Percentiles rank a stretch among this genome's conserved stretches.
Evolutionary conservation across 2,113 vertebrate species (phyloP).

Genomic region (Pithys albifrons): DNA sequence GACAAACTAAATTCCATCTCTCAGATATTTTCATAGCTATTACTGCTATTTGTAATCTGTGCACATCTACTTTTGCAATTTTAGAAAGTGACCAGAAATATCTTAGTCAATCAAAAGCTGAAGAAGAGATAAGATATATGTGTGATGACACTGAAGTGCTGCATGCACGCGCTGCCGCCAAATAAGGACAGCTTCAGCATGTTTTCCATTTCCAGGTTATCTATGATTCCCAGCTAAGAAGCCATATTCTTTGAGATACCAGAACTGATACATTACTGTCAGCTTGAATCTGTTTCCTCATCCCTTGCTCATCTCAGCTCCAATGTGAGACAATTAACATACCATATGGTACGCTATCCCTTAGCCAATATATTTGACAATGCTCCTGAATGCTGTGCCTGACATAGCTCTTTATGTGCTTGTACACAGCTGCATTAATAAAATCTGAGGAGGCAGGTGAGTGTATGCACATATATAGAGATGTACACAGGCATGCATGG

Average conservation of each 20-base stretch:
- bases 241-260: background rate
- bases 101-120: background rate
- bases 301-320: background rate
- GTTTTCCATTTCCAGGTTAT: background rate
- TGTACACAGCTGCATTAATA: background rate
- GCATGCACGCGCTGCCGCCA: accelerated
- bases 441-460: background rate
- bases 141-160: background rate
- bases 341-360: background rate
- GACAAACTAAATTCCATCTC: background rate
- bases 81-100: background rate
- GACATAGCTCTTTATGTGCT: background rate
- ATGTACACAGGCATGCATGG: background rate
- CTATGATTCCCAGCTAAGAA: background rate
- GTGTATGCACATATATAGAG: background rate
- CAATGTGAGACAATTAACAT: background rate
- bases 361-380: background rate
- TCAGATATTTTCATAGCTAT: background rate
- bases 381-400: background rate
- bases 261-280: background rate
- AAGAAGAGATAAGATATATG: background rate
- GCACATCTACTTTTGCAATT: background rate
- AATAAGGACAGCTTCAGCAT: background rate
- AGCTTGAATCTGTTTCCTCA: background rate
- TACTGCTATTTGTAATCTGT: background rate